Evolutionary conservation across 2,797 vertebrate species (phyloP), one percentile per base, ranked within the genome.

Genomic region (Cynodonichthys magdalenae): DNA sequence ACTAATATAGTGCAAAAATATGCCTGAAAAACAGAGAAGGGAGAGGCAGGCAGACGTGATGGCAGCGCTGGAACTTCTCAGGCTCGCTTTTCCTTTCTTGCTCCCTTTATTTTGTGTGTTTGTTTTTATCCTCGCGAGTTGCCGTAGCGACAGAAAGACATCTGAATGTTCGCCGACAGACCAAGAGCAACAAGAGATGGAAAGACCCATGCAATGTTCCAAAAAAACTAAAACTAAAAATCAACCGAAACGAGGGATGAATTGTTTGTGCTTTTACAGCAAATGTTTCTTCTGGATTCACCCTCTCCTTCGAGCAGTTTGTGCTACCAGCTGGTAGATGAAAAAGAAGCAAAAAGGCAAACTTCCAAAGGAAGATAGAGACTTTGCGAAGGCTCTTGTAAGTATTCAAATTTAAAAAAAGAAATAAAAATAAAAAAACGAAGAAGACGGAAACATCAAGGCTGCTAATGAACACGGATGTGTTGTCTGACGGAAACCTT

Each of bases 1-100:
- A 99, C 97, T 99, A 99, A 99, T 97, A 98, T 99, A 99, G 97
- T 98, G 97, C 97, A 95, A 96, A 95, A 95, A 94, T 92, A 94
- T 93, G 95, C 94, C 95, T 96, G 94, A 81, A 92, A 71, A 74
- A 68, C 56, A 68, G 41, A 68, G 41, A 65, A 61, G 47, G 59
- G 52, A 75, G 70, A 78, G 69, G 76, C 82, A 83, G 84, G 82
- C 74, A 80, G 72, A 78, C 54, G 53, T 58, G 75, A 47, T 17
- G 74, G 54, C 20, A 41, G 70, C 64, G 82, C 82, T 66, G 67
- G 69, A 51, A 62, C 60, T 69, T 44, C 64, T 69, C 34, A 18
- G 18, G 24, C 47, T 58, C 18, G 11, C 45, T 46, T 48, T 57
- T 18, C 58, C 46, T 74, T 45, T 17, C 56, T 56, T 51, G 36